Base-by-base conservation (phyloP, 2,113 vertebrate genomes). In the Percopsis transmontana region DNA sequence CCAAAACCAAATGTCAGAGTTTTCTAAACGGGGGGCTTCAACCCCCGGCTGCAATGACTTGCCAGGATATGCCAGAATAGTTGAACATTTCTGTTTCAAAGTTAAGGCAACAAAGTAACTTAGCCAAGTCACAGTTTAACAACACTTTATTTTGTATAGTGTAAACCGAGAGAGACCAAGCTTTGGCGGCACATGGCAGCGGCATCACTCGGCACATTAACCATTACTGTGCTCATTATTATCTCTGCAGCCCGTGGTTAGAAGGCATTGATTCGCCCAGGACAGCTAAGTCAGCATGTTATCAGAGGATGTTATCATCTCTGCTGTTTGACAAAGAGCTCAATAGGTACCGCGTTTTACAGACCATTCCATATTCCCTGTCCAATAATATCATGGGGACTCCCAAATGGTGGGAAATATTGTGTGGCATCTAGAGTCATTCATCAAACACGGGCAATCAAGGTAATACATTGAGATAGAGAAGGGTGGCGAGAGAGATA, bases 401-500 rank as follows among this genome's bases (percentile, higher is more conserved):
- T 71, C 8, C 60, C 47, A 76, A 83, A 84, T 63, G 71, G 56
- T 76, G 71, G 78, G 70, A 83, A 71, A 81, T 33, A 33, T 70
- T 21, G 70, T 7, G 8, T 41, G 44, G 53, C 58, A 69, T 63
- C 48, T 45, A 45, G 45, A 74, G 63, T 74, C 79, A 80, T 78
- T 81, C 61, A 80, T 85, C 79, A 81, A 79, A 78, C 15, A 41
- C 53, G 13, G 18, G 68, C 65, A 48, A 74, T 73, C 74, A 81
- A 18, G 51, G 59, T 70, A 76, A 86, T 60, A 73, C 74, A 72
- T 52, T 74, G 38, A 82, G 57, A 87, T 70, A 85, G 83, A 80
- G 53, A 75, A 68, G 59, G 84, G 54, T 72, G 11, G 16, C 18
- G 54, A 56, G 81, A 85, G 87, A 33, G 85, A 65, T 84, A 82